phyloP scores from a whole-genome alignment of 1,140 invertebrate species.

The Diplogasteroides magnus region DNA sequence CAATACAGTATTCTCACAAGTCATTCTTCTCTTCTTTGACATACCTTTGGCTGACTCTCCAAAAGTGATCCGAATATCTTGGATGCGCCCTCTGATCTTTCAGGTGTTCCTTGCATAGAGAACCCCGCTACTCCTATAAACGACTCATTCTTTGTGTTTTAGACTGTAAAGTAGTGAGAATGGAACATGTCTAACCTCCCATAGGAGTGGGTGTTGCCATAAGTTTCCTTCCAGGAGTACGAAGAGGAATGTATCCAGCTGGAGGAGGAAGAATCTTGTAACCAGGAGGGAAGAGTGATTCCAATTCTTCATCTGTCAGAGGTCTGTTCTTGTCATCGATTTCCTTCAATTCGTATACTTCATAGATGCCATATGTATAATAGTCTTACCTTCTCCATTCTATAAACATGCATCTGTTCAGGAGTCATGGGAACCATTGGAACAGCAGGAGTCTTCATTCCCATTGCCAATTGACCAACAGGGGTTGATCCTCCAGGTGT shows the following conservation, averaged over 20 bases:
- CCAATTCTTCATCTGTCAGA: constrained; percentile 90
- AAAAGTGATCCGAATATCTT: constrained; percentile 65
- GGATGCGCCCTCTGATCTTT: constrained; percentile 44
- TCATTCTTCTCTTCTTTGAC: not conserved
- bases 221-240: constrained; percentile 91
- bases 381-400: constrained; percentile 71
- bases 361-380: not conserved
- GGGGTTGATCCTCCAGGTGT: constrained; percentile 74
- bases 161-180: not conserved
- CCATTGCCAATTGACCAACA: constrained; percentile 91
- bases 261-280: constrained; percentile 94
- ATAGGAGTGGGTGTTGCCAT: constrained; percentile 96
- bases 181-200: constrained; percentile 68
- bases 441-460: constrained; percentile 89
- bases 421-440: constrained; percentile 84
- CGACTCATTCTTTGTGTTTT: not conserved
- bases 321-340: constrained; percentile 95
- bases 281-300: constrained; percentile 90
- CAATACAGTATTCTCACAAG: not conserved
- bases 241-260: constrained; percentile 88
- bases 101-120: constrained; percentile 75
- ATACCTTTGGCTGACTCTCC: constrained; percentile 84
- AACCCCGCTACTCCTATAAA: constrained; percentile 67
- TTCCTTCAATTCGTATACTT: constrained; percentile 64
- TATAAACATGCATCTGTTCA: constrained; percentile 92